Evolutionary conservation across 1,140 invertebrate species (phyloP).

Genomic region (Diorhabda carinulata): DNA sequence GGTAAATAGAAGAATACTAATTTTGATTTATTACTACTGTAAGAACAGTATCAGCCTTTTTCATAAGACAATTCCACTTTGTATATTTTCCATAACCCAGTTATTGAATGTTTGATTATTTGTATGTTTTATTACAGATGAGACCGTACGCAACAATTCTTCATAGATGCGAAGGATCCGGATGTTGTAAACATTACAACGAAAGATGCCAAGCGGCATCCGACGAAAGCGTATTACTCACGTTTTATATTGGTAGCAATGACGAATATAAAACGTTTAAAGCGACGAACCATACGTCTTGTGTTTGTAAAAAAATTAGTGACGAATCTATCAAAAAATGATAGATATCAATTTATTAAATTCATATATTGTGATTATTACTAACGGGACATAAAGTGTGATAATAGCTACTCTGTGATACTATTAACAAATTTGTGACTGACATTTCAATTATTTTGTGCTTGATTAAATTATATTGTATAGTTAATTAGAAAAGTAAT

Average conservation of each 20-base stretch:
- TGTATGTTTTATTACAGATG: constrained; percentile 4
- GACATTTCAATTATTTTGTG: not conserved
- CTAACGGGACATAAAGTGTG: not conserved
- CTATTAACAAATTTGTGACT: not conserved
- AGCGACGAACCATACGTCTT: constrained; percentile 6
- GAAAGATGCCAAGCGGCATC: not conserved
- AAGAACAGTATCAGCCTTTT: too few species aligned
- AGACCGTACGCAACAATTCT: not conserved
- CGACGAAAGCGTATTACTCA: not conserved
- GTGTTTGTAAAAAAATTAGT: not conserved
- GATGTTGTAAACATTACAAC: constrained; percentile 7
- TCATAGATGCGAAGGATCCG: not conserved
- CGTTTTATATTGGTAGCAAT: not conserved
- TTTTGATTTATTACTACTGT: too few species aligned
- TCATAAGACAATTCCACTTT: too few species aligned
- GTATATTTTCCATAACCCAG: too few species aligned
- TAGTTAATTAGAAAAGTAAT: too few species aligned
- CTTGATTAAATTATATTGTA: too few species aligned
- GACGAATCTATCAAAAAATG: not conserved
- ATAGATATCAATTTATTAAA: not conserved
- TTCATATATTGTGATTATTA: not conserved
- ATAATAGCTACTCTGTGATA: constrained; percentile 2
- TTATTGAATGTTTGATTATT: too few species aligned
- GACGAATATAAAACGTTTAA: not conserved
- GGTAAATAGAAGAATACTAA: too few species aligned